phyloP scores from a whole-genome alignment of 2,888 invertebrate genomes.

The Stenodema calcarata region DNA sequence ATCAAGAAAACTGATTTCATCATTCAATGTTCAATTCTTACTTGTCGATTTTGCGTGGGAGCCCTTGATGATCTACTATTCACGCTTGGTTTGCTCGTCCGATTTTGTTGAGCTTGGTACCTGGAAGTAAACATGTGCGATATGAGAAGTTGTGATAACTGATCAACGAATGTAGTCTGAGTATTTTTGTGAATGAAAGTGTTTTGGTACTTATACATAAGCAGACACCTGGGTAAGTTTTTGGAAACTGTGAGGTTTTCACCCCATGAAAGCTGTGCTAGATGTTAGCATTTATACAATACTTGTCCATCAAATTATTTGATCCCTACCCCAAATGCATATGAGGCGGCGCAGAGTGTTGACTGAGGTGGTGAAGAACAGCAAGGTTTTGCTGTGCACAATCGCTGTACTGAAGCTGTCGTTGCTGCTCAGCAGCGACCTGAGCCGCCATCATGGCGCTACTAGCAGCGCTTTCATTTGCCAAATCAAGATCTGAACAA shows the following conservation, averaged over 20 bases:
- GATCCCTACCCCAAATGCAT: constrained; percentile 38
- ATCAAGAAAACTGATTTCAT: neutral
- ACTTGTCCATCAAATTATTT: too few species aligned
- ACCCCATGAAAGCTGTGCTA: neutral
- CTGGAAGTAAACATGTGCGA: neutral
- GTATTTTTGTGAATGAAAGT: too few species aligned
- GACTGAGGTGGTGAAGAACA: constrained; percentile 47
- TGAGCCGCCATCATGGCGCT: constrained; percentile 50
- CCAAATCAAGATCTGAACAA: constrained; percentile 25
- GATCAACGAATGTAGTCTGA: too few species aligned
- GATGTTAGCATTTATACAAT: neutral
- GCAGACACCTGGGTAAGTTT: too few species aligned
- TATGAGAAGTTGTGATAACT: too few species aligned
- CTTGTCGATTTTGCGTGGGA: constrained; percentile 43
- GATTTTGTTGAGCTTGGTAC: constrained; percentile 44
- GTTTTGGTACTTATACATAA: too few species aligned
- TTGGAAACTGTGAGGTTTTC: too few species aligned
- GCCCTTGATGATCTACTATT: constrained; percentile 45
- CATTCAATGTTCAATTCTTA: neutral
- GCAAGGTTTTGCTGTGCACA: constrained; percentile 55
- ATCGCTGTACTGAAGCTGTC: constrained; percentile 59
- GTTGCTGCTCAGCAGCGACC: constrained; percentile 38
- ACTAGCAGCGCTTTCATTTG: constrained; percentile 53
- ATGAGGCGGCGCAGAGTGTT: constrained; percentile 39
- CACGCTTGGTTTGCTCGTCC: constrained; percentile 41